These are phyloP conservation scores for Meleagris gallopavo DNA, from an alignment of 2,113 vertebrate genomes.

Conservation along the genomic window DNA sequence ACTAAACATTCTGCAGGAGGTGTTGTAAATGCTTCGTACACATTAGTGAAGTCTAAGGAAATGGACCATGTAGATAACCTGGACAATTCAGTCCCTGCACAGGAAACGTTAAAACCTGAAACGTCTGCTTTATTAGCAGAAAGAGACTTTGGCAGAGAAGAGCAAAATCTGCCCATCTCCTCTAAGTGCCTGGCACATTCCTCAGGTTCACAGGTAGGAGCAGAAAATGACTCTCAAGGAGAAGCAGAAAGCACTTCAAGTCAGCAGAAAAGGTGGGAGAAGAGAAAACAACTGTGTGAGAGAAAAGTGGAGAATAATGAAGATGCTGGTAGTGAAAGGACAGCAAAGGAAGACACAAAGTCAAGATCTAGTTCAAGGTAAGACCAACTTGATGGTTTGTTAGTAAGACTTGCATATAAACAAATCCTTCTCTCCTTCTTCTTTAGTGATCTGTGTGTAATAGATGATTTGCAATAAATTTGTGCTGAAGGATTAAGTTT, in stretches of 20 bases:
- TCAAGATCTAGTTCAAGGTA: constrained; percentile 77
- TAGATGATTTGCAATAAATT: neutral
- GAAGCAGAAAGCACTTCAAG: constrained; percentile 32
- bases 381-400: neutral
- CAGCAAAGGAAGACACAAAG: constrained; percentile 71
- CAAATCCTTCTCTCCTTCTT: neutral
- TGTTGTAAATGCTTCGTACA: constrained; percentile 74
- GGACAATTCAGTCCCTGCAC: constrained; percentile 59
- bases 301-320: constrained; percentile 39
- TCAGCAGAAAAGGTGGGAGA: constrained; percentile 72
- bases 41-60: constrained; percentile 77
- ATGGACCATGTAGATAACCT: constrained; percentile 67
- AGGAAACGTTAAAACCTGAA: constrained; percentile 68
- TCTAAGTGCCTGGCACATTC: constrained; percentile 84
- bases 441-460: neutral
- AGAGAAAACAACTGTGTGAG: constrained; percentile 58
- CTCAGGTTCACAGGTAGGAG: constrained; percentile 69
- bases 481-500: neutral
- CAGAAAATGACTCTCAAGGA: constrained; percentile 43
- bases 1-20: constrained; percentile 72
- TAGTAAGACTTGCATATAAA: neutral
- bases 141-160: constrained; percentile 51
- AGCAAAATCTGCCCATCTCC: constrained; percentile 66
- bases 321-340: constrained; percentile 50
- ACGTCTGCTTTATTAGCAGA: constrained; percentile 60